A percentile compares a stretch with the other conserved stretches of the same genome.
These are phyloP conservation scores for Buathra laborator DNA, from an alignment of 2,888 invertebrate genomes.

Conservation along the genomic window DNA sequence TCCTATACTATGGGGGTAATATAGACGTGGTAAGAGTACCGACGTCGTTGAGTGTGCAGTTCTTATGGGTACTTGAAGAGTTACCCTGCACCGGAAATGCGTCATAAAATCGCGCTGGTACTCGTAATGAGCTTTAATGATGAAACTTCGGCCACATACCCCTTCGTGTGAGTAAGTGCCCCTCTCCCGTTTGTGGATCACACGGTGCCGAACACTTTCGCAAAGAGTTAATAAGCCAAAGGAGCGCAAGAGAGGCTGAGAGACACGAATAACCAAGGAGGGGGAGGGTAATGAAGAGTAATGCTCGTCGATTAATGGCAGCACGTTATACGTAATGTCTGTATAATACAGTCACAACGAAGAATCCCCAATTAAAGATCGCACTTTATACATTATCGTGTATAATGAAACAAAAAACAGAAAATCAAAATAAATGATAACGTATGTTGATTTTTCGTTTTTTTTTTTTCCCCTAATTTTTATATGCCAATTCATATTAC, in stretches of 20 bases:
- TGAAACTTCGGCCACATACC: slow-evolving; percentile 39
- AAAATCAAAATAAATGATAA: too few species aligned
- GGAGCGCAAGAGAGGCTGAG: neutral
- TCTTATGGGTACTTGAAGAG: slow-evolving; percentile 36
- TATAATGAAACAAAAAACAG: too few species aligned
- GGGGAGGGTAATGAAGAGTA: neutral
- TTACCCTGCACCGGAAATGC: slow-evolving; percentile 32
- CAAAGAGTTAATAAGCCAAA: slow-evolving; percentile 44
- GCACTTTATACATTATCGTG: neutral
- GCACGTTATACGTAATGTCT: too few species aligned
- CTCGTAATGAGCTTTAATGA: slow-evolving; percentile 62
- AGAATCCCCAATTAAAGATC: neutral
- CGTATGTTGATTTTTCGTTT: too few species aligned
- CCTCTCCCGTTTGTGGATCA: slow-evolving; percentile 27
- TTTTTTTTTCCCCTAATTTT: neutral
- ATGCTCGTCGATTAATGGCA: neutral
- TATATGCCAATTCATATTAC: slow-evolving; percentile 71
- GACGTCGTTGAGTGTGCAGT: neutral
- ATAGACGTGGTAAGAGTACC: slow-evolving; percentile 12
- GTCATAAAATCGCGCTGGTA: slow-evolving; percentile 61
- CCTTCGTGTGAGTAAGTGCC: slow-evolving; percentile 2
- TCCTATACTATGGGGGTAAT: neutral
- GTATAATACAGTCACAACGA: neutral
- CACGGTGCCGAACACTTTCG: slow-evolving; percentile 15
- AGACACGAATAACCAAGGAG: neutral